Percentiles rank a stretch among this genome's conserved stretches.
Evolutionary conservation across 2,888 invertebrate species (phyloP).

Genomic region (Amiota communis): DNA sequence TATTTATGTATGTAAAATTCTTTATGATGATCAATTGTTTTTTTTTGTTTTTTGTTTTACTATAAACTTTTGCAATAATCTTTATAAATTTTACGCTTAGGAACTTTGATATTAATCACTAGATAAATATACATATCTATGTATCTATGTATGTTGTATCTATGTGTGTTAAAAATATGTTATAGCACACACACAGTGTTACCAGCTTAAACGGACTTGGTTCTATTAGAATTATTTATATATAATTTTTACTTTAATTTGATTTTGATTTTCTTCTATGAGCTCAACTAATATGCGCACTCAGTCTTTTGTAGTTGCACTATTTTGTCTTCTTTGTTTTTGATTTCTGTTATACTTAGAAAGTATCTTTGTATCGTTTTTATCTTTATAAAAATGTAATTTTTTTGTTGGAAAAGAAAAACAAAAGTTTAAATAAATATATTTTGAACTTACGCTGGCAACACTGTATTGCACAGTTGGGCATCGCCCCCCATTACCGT

Average conservation of each 20-base stretch:
- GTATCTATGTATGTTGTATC: conserved; percentile 46
- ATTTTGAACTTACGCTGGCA: conserved; percentile 58
- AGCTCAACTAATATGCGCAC: conserved; percentile 68
- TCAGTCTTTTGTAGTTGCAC: conserved; percentile 70
- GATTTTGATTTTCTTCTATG: conserved; percentile 49
- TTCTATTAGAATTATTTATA: conserved; percentile 44
- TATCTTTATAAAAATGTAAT: conserved; percentile 22
- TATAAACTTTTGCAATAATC: conserved; percentile 31
- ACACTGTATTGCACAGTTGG: conserved; percentile 43
- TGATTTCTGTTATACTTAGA: conserved; percentile 31
- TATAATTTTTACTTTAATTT: conserved; percentile 30
- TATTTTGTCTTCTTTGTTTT: conserved; percentile 59
- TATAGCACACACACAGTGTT: conserved; percentile 52
- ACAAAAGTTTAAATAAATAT: conserved; percentile 26
- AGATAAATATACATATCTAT: conserved; percentile 50
- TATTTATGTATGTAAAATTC: neutral
- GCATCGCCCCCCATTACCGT: conserved; percentile 41
- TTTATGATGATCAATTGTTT: conserved; percentile 6
- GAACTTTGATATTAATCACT: conserved; percentile 71
- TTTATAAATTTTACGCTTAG: conserved; percentile 59
- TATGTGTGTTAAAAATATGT: conserved; percentile 55
- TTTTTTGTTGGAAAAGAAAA: conserved; percentile 43
- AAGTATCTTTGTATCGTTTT: conserved; percentile 28
- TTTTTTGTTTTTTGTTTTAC: conserved; percentile 22
- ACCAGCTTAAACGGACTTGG: conserved; percentile 67